These are phyloP conservation scores for Drosophila insularis DNA, from an alignment of 1,140 invertebrate genomes.

Conservation along the genomic window DNA sequence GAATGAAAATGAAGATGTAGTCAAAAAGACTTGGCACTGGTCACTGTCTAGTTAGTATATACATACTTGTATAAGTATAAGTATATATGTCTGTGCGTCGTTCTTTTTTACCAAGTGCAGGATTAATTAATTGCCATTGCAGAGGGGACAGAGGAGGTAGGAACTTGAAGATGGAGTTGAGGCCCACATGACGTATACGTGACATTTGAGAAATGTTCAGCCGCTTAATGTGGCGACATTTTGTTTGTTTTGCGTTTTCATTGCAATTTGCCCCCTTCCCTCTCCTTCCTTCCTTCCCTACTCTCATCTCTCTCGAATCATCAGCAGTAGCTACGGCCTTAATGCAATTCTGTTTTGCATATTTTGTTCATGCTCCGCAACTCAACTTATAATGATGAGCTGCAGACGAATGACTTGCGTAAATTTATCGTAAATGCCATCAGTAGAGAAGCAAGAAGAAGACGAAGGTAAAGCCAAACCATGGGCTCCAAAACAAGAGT, in stretches of 20 bases:
- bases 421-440: conserved; percentile 82
- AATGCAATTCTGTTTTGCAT: conserved; percentile 54
- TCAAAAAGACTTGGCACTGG: conserved; percentile 35
- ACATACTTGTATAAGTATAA: background rate
- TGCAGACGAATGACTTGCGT: conserved; percentile 82
- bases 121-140: conserved; percentile 74
- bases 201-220: conserved; percentile 77
- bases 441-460: conserved; percentile 37
- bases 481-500: conserved; percentile 1
- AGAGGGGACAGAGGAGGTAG: conserved; percentile 24
- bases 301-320: conserved; percentile 25
- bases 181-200: conserved; percentile 71
- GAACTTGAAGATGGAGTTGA: background rate
- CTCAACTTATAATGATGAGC: conserved; percentile 71
- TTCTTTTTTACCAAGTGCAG: conserved; percentile 59
- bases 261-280: background rate
- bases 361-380: conserved; percentile 53
- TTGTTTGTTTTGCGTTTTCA: conserved; percentile 63
- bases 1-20: conserved; percentile 64
- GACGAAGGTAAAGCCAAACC: background rate
- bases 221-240: conserved; percentile 77
- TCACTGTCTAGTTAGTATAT: conserved; percentile 47
- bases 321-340: conserved; percentile 48
- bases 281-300: conserved; percentile 24
- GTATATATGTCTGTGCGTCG: background rate